Conservation (phyloP, 2,797 vertebrate genomes). For the Phrynocephalus forsythii region DNA sequence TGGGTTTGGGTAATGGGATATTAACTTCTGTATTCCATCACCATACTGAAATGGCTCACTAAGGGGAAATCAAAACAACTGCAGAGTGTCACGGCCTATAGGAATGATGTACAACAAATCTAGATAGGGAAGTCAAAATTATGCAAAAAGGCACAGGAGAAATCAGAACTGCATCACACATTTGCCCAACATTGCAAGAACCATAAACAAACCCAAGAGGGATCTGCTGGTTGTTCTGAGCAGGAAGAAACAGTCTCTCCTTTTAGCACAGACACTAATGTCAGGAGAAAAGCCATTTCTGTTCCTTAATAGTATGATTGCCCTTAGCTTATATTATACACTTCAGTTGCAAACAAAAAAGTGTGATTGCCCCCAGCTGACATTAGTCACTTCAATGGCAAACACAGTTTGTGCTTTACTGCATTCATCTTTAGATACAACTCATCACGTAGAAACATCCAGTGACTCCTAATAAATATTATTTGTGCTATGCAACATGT, state of each 20-base stretch:
- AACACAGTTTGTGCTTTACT: neutral
- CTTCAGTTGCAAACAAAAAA: constrained; percentile 16
- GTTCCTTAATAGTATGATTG: neutral
- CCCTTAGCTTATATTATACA: neutral
- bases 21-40: neutral
- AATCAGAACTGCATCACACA: neutral
- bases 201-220: neutral
- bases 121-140: neutral
- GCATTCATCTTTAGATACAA: neutral
- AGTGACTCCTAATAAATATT: neutral
- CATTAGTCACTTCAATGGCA: constrained; percentile 4
- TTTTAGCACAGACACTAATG: neutral
- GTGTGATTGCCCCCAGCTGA: neutral
- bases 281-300: neutral
- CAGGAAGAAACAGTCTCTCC: neutral
- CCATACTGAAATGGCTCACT: neutral
- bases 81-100: neutral
- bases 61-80: neutral
- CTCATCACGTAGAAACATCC: neutral
- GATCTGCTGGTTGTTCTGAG: neutral
- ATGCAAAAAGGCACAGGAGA: constrained; percentile 11
- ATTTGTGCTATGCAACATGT: neutral
- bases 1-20: neutral
- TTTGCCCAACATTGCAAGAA: constrained; percentile 5
- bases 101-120: neutral